phyloP scores from a whole-genome alignment of 2,797 vertebrate genomes.

The Sternarchorhynchus goeldii region DNA sequence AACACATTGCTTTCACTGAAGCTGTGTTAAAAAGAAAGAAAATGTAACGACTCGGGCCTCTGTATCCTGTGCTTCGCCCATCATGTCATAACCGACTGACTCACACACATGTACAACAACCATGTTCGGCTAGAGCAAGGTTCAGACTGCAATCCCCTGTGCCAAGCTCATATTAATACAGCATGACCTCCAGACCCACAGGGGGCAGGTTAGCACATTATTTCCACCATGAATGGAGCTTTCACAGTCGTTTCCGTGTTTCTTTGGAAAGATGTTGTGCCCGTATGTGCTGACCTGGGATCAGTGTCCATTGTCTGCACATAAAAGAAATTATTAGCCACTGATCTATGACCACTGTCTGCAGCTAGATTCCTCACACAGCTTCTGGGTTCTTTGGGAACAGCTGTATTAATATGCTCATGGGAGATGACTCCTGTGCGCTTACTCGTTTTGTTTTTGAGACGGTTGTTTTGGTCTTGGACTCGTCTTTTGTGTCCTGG shows the following conservation, averaged over 20 bases:
- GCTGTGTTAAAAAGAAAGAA: too few relatives aligned
- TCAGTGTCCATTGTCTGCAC: neutral
- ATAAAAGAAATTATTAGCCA: neutral
- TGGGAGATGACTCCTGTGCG: conserved; percentile 69
- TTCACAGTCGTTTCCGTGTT: too few relatives aligned
- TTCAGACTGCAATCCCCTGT: conserved; percentile 73
- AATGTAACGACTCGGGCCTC: conserved; percentile 49
- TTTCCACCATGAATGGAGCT: conserved; percentile 22
- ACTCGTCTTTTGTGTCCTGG: conserved; percentile 74
- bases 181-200: conserved; percentile 59
- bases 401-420: conserved; percentile 75
- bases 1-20: conserved; percentile 69
- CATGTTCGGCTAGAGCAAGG: conserved; percentile 76
- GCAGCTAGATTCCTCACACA: conserved; percentile 22
- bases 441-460: conserved; percentile 68
- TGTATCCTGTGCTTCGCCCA: conserved; percentile 70
- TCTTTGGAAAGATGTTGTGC: neutral
- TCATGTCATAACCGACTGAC: conserved; percentile 63
- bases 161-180: conserved; percentile 75
- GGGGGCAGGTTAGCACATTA: conserved; percentile 25
- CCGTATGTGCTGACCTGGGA: neutral
- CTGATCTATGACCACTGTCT: conserved; percentile 36
- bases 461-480: conserved; percentile 71
- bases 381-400: conserved; percentile 45
- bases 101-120: conserved; percentile 76